Evolutionary conservation across 2,888 invertebrate species (phyloP).

Genomic region (Bombylius major): DNA sequence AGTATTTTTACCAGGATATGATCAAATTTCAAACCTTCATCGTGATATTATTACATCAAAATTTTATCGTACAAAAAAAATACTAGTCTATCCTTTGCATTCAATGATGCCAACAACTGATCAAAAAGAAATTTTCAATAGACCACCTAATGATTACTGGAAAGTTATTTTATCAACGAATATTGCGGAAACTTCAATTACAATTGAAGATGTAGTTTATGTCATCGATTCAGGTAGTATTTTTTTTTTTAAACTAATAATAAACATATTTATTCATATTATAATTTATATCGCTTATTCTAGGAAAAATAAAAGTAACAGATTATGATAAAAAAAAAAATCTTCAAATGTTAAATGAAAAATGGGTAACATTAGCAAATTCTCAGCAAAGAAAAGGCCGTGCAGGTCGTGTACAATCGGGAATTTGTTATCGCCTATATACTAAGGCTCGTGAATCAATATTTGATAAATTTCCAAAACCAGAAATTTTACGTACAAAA

Average conservation of each 20-base stretch:
- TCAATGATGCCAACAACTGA: slow-evolving; percentile 74
- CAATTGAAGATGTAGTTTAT: slow-evolving; percentile 87
- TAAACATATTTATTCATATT: too few species aligned
- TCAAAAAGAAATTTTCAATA: slow-evolving; percentile 55
- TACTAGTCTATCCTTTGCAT: slow-evolving; percentile 66
- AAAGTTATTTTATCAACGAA: slow-evolving; percentile 86
- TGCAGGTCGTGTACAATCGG: slow-evolving; percentile 81
- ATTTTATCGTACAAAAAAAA: slow-evolving; percentile 38
- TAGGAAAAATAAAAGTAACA: slow-evolving; percentile 55
- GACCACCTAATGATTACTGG: slow-evolving; percentile 51
- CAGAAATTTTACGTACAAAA: slow-evolving; percentile 71
- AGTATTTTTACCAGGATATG: slow-evolving; percentile 74
- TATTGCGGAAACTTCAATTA: slow-evolving; percentile 92
- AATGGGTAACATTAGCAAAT: slow-evolving; percentile 77
- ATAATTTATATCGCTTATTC: too few species aligned
- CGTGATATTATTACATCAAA: slow-evolving; percentile 36
- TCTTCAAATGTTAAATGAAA: slow-evolving; percentile 55
- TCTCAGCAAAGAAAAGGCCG: slow-evolving; percentile 73
- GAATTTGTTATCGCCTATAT: slow-evolving; percentile 75
- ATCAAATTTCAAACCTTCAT: slow-evolving; percentile 53
- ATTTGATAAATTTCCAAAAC: slow-evolving; percentile 55
- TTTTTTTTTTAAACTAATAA: too few species aligned
- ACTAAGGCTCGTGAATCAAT: slow-evolving; percentile 48
- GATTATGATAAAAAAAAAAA: slow-evolving; percentile 62
- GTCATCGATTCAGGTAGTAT: slow-evolving; percentile 82